Evolutionary conservation across 2,797 vertebrate genomes (phyloP).

Genomic region (Thripadectes ignobilis): DNA sequence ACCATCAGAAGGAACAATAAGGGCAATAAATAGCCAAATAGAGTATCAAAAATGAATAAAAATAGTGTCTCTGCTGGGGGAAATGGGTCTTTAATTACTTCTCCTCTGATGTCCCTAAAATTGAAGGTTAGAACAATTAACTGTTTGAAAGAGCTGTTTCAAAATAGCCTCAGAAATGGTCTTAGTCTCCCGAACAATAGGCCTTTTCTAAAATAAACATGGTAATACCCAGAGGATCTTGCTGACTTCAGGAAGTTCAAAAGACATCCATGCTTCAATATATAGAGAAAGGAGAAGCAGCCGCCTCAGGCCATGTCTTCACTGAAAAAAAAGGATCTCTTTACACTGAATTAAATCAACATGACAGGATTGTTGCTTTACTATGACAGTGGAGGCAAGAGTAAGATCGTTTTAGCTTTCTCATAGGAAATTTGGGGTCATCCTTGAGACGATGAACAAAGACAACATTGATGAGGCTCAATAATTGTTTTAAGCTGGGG

Average conservation of each 20-base stretch:
- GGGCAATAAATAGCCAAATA: constrained; percentile 58
- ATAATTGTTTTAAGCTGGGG: background rate
- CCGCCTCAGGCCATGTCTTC: background rate
- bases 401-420: background rate
- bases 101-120: constrained; percentile 33
- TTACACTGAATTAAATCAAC: background rate
- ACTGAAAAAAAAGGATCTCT: background rate
- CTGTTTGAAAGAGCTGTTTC: constrained; percentile 3
- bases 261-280: background rate
- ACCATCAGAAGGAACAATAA: constrained; percentile 56
- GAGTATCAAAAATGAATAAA: constrained; percentile 46
- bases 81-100: constrained; percentile 55
- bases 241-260: constrained; percentile 9
- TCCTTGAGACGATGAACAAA: background rate
- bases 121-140: constrained; percentile 46
- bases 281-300: background rate
- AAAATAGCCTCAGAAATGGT: constrained; percentile 28
- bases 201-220: constrained; percentile 27
- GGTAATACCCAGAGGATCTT: background rate
- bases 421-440: background rate
- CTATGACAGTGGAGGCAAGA: background rate
- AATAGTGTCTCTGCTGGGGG: constrained; percentile 22
- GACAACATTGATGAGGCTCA: background rate
- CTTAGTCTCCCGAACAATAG: constrained; percentile 26
- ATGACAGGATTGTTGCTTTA: background rate